Evolutionary conservation across 2,113 vertebrate genomes (phyloP).

Genomic region (Noctilio leporinus): DNA sequence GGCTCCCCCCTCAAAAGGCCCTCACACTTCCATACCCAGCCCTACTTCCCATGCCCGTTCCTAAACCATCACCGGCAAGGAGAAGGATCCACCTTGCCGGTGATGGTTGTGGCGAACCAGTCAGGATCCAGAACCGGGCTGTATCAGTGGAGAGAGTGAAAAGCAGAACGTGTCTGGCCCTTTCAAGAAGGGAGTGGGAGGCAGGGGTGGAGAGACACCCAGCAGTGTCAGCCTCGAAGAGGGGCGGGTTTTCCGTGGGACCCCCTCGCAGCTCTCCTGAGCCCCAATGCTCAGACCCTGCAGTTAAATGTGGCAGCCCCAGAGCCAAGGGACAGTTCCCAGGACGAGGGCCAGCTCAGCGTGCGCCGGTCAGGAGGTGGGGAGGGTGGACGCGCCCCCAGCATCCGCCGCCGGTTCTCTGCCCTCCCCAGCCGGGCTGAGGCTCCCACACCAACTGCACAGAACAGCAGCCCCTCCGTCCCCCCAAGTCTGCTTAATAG

Average conservation of each 20-base stretch:
- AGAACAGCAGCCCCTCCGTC: neutral
- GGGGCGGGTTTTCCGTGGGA: neutral
- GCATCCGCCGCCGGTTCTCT: neutral
- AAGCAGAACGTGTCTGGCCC: neutral
- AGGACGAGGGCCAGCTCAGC: neutral
- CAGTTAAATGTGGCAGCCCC: neutral
- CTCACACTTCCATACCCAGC: neutral
- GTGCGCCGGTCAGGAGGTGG: neutral
- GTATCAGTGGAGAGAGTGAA: neutral
- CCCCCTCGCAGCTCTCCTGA: too few relatives aligned
- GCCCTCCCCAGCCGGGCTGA: neutral
- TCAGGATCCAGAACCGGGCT: neutral
- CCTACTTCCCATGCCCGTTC: neutral
- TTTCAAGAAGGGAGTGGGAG: neutral
- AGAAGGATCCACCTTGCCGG: neutral
- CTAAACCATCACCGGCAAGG: neutral
- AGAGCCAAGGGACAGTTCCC: neutral
- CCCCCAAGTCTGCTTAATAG: constrained; percentile 35
- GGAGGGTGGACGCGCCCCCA: neutral
- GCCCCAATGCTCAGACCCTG: neutral
- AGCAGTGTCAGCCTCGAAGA: rapidly evolving
- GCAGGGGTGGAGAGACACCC: neutral
- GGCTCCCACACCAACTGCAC: neutral
- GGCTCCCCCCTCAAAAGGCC: neutral
- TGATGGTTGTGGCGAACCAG: neutral